These are phyloP conservation scores for Platygyra sinensis DNA, from an alignment of 64 coral and sea anemone genomes.

Conservation along the genomic window DNA sequence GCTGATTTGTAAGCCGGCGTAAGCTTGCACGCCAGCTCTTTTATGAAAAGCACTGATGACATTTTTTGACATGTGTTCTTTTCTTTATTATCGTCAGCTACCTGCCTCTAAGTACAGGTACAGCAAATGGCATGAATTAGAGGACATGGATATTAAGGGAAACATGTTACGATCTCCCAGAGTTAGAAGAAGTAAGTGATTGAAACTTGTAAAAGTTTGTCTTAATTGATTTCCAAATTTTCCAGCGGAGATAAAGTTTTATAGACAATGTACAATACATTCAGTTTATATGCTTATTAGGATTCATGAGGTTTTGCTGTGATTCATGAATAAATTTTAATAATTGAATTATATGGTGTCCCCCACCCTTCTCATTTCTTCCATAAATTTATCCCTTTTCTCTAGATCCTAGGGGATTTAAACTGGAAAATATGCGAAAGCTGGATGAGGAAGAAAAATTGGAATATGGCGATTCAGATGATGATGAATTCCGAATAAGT, in stretches of 20 bases:
- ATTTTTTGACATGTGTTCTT: background rate
- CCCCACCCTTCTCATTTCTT: too few species aligned
- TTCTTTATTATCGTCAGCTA: constrained; percentile 61
- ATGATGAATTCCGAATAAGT: constrained; percentile 54
- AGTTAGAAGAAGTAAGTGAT: constrained; percentile 78
- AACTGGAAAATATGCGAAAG: constrained; percentile 73
- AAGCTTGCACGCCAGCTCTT: too few species aligned
- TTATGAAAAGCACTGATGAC: too few species aligned
- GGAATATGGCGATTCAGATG: constrained; percentile 63
- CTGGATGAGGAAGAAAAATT: constrained; percentile 66
- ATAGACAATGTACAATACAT: background rate
- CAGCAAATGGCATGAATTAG: constrained; percentile 97
- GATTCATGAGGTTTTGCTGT: too few species aligned
- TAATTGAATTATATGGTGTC: too few species aligned
- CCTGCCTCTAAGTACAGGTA: constrained; percentile 89
- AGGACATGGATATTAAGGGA: constrained; percentile 91
- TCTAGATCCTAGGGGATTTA: constrained; percentile 89
- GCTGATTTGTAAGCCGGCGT: too few species aligned
- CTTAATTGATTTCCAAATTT: background rate
- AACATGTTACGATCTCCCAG: constrained; percentile 96
- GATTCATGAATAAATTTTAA: too few species aligned
- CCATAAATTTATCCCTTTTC: background rate
- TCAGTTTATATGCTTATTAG: too few species aligned
- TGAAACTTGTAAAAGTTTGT: background rate
- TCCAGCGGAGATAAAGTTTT: background rate